Percentiles rank a stretch among this genome's conserved stretches.
These are phyloP conservation scores for Coturnix japonica DNA, from an alignment of 2,113 vertebrate genomes.

Conservation along the genomic window DNA sequence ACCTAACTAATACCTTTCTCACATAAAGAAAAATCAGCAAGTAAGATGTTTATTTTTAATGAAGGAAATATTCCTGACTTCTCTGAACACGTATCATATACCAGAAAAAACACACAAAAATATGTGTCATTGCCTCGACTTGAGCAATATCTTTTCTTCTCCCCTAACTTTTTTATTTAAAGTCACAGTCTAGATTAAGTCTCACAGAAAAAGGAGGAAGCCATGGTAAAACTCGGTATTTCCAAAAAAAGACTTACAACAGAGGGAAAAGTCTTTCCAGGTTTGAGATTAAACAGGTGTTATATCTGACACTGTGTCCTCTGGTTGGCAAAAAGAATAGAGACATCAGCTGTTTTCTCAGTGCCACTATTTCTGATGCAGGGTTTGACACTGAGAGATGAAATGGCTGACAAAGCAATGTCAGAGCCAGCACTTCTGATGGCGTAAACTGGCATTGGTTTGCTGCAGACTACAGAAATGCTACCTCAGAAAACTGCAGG, in stretches of 20 bases:
- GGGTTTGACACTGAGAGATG: background rate
- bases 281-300: background rate
- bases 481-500: background rate
- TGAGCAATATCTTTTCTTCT: background rate
- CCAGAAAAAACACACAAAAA: background rate
- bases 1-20: background rate
- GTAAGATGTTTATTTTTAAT: background rate
- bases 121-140: background rate
- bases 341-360: background rate
- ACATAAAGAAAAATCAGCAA: background rate
- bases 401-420: conserved; percentile 16
- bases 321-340: conserved; percentile 4
- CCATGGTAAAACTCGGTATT: background rate
- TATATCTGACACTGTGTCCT: background rate
- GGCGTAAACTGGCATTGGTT: background rate
- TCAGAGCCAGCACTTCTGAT: conserved; percentile 23
- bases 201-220: background rate
- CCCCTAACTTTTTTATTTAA: background rate
- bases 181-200: background rate
- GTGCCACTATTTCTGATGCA: background rate
- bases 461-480: background rate
- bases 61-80: background rate
- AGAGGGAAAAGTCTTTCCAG: background rate
- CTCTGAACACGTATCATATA: background rate
- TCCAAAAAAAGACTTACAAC: background rate